A percentile compares a stretch with the other conserved stretches of the same genome.
Conservation (phyloP, 1,140 invertebrate genomes). For the Akabosia matsudoensis region DNA sequence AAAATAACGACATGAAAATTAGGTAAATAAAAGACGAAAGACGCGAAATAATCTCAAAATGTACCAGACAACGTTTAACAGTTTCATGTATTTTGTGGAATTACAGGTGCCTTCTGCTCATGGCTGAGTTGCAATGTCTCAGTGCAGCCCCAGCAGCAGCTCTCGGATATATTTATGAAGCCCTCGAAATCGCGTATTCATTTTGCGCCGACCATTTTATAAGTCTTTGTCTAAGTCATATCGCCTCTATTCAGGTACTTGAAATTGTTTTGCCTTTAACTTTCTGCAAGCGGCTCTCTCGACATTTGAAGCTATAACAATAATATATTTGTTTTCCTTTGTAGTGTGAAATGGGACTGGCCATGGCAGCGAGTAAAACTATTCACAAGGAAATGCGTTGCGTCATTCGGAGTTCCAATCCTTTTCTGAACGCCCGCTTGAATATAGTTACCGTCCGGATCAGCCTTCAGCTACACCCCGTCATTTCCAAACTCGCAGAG, state of each 20-base stretch:
- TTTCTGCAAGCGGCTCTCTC: background rate
- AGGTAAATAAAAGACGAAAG: too few species aligned
- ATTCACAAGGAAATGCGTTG: slow-evolving; percentile 35
- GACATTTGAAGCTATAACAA: background rate
- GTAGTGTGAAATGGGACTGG: slow-evolving; percentile 35
- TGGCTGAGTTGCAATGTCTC: slow-evolving; percentile 40
- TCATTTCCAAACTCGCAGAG: background rate
- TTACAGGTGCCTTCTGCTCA: slow-evolving; percentile 36
- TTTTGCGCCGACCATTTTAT: slow-evolving; percentile 39
- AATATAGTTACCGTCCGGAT: slow-evolving; percentile 28
- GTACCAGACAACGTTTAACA: background rate
- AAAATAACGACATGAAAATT: slow-evolving; percentile 37
- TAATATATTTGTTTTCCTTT: slow-evolving; percentile 11
- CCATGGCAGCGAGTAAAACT: slow-evolving; percentile 25
- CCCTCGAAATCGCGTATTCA: slow-evolving; percentile 30
- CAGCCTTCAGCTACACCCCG: background rate
- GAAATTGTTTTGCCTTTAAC: too few species aligned
- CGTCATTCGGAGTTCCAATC: slow-evolving; percentile 30
- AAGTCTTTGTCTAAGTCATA: slow-evolving; percentile 31
- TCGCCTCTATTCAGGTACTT: slow-evolving; percentile 40
- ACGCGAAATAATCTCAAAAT: background rate
- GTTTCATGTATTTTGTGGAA: background rate
- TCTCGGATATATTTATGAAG: slow-evolving; percentile 37
- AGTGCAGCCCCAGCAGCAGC: slow-evolving; percentile 23
- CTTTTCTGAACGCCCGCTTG: slow-evolving; percentile 24